Evolutionary conservation across 2,888 invertebrate genomes (phyloP), one percentile per base, ranked within the genome.

Genomic region (Mimas tiliae): DNA sequence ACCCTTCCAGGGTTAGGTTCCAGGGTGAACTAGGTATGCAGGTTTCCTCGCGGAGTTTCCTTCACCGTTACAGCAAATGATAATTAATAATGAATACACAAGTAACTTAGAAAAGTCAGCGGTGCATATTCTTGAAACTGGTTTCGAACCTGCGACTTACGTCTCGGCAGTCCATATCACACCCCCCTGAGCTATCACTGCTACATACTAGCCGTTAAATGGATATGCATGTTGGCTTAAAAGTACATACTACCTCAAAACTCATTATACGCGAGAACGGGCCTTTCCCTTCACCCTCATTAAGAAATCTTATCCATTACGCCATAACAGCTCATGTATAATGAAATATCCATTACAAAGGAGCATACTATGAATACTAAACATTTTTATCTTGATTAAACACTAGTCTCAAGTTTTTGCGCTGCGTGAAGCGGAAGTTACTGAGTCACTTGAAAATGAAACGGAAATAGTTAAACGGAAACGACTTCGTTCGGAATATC

Each of bases 391-490:
- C 47, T 58, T 33, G 48, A 63, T 63, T 21, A 48, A 63, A 58
- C 38, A 50, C 50, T 50, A 42, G 42, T 58, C 42, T 58, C 58
- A 68, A 68, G 69, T 67, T 65, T 69, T 66, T 67, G 58, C 33
- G 19, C 66, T 66, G 72, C 73, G 81, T 42, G 81, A 80, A 79
- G 76, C 71, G 66, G 52, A 52, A 52, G 52, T 52, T 33, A 19
- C 19, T 38, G 12, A 58, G 58, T 58, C 58, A 68, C 73, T 79
- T 74, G 75, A 76, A 79, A 82, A 79, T 75, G 74, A 74, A 82
- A 80, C 79, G 82, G 83, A 80, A 82, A 79, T 81, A 80, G 82
- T 80, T 69, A 72, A 76, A 74, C 70, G 82, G 82, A 82, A 82
- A 82, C 79, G 81, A 79, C 78, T 81, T 79, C 80, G 79, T 82